Conservation (phyloP, 2,797 vertebrate species). For the Karalla daura region DNA sequence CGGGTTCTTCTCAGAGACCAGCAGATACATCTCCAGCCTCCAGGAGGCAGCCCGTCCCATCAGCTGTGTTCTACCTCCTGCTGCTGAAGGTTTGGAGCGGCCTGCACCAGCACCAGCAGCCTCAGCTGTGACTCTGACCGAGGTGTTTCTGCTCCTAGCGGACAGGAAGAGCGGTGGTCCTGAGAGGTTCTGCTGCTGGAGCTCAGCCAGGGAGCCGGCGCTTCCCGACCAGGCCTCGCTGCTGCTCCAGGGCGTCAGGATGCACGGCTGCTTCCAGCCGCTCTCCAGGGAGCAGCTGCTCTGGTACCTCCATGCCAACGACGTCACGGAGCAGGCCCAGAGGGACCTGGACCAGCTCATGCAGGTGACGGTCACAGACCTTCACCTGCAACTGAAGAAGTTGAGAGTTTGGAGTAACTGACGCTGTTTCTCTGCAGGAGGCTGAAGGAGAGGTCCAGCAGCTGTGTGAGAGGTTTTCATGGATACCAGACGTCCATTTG, state of each 20-base stretch:
- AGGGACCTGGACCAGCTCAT: constrained; percentile 64
- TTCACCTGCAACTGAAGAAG: neutral
- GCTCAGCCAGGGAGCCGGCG: constrained; percentile 29
- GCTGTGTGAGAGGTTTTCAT: constrained; percentile 74
- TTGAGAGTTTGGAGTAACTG: neutral
- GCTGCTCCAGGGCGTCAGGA: constrained; percentile 65
- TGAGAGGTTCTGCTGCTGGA: constrained; percentile 28
- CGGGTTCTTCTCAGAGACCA: constrained; percentile 66
- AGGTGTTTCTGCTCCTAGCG: constrained; percentile 31
- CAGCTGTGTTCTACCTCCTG: constrained; percentile 1
- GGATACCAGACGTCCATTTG: constrained; percentile 77
- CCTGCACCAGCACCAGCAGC: too few species aligned
- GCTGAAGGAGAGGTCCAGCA: constrained; percentile 76
- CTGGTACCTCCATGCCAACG: constrained; percentile 75
- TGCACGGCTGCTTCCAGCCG: constrained; percentile 74
- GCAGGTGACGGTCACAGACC: constrained; percentile 79
- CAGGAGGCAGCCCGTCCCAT: constrained; percentile 25
- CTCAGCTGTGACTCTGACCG: neutral
- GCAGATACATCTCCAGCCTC: constrained; percentile 3
- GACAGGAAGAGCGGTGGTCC: constrained; percentile 2
- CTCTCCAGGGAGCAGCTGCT: constrained; percentile 75
- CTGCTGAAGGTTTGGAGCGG: constrained; percentile 40
- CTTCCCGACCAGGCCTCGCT: constrained; percentile 32
- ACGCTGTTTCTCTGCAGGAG: constrained; percentile 70
- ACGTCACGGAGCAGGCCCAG: constrained; percentile 63